These are phyloP conservation scores for Cepaea nemoralis DNA, from an alignment of 1,140 invertebrate species.

Conservation along the genomic window DNA sequence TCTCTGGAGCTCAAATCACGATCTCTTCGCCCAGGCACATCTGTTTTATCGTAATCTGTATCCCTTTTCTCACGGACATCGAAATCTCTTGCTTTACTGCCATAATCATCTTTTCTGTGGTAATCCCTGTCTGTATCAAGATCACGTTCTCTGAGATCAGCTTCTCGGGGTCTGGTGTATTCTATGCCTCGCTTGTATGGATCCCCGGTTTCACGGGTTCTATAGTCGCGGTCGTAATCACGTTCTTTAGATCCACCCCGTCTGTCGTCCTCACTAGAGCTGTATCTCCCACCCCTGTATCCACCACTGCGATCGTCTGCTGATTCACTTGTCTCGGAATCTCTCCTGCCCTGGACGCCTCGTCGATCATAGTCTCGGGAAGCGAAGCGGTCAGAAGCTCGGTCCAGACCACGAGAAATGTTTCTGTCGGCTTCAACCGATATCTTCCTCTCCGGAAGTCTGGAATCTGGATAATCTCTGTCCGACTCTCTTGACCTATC, in stretches of 20 bases:
- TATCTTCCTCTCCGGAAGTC: neutral
- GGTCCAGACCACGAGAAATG: neutral
- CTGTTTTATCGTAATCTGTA: conserved; percentile 4
- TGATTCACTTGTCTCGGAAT: conserved; percentile 16
- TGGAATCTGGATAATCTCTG: neutral
- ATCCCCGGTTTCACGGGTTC: neutral
- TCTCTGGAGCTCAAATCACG: neutral
- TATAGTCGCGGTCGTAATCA: neutral
- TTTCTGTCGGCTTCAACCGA: conserved; percentile 5
- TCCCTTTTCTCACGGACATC: neutral
- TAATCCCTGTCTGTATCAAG: neutral
- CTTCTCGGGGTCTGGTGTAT: conserved; percentile 13
- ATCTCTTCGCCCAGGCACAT: neutral
- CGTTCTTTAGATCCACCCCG: conserved; percentile 6
- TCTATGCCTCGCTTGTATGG: conserved; percentile 15
- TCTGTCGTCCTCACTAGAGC: conserved; percentile 22
- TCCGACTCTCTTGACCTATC: neutral
- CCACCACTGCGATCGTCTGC: neutral
- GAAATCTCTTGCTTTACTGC: neutral
- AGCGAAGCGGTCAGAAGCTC: neutral
- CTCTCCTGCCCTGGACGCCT: neutral
- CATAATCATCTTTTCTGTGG: neutral
- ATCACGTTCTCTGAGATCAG: conserved; percentile 15
- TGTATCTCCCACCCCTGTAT: conserved; percentile 8
- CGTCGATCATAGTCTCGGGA: neutral